Percentiles rank a stretch among this genome's conserved stretches.
These are phyloP conservation scores for Hirtodrosophila duncani DNA, from an alignment of 2,888 invertebrate genomes.

Conservation along the genomic window DNA sequence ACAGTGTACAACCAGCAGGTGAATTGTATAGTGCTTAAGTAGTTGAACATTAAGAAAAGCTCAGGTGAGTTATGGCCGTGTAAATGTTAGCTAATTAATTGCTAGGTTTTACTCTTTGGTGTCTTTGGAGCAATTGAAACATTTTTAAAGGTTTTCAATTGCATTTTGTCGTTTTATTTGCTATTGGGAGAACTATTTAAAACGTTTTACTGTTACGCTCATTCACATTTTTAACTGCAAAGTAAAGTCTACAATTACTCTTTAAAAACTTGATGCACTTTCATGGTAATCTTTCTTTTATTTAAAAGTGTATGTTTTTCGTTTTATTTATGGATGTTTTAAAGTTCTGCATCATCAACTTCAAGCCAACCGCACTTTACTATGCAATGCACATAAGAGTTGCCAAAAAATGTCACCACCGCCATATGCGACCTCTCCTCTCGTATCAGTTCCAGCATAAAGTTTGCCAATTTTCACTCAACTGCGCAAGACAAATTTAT, in stretches of 20 bases:
- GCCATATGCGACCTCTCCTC: background rate
- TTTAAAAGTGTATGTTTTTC: background rate
- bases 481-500: conserved; percentile 57
- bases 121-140: too few species aligned
- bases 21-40: conserved; percentile 4
- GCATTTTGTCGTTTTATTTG: background rate
- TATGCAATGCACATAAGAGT: too few species aligned
- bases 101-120: too few species aligned
- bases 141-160: background rate
- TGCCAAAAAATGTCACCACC: conserved; percentile 10
- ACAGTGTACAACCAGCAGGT: conserved; percentile 5
- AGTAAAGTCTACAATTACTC: background rate
- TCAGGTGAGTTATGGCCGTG: too few species aligned
- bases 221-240: background rate
- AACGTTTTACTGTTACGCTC: background rate
- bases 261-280: background rate
- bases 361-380: conserved; percentile 28
- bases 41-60: conserved; percentile 7
- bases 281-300: background rate
- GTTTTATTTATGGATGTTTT: too few species aligned
- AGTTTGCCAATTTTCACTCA: conserved; percentile 61
- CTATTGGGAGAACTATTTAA: too few species aligned
- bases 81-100: too few species aligned
- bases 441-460: conserved; percentile 25
- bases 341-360: conserved; percentile 28